phyloP scores from a whole-genome alignment of 2,888 invertebrate genomes.

The Automeris io region DNA sequence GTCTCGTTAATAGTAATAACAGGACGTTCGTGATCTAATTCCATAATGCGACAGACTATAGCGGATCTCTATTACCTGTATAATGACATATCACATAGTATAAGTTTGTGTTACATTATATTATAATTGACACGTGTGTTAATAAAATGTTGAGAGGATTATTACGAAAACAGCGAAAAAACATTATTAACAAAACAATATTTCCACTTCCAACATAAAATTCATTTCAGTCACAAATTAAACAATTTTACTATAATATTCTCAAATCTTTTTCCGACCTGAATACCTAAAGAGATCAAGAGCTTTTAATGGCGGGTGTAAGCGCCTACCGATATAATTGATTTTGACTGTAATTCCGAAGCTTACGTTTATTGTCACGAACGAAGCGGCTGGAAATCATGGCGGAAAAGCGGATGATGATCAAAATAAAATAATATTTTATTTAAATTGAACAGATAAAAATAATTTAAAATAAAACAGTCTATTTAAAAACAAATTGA shows the following conservation, averaged over 20 bases:
- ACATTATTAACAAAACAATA: no score
- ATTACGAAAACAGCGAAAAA: background rate
- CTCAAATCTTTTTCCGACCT: slow-evolving; percentile 20
- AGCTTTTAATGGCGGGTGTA: slow-evolving; percentile 31
- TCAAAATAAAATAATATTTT: slow-evolving; percentile 5
- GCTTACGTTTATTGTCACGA: slow-evolving; percentile 20
- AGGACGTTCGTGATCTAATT: no score
- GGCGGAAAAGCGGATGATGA: slow-evolving; percentile 8
- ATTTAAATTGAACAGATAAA: no score
- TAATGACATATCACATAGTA: no score
- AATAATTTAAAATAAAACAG: no score
- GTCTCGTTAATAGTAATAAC: no score
- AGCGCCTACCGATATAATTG: slow-evolving; percentile 29
- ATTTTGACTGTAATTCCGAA: slow-evolving; percentile 31
- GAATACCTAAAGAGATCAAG: slow-evolving; percentile 28
- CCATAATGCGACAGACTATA: no score
- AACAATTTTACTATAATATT: slow-evolving; percentile 19
- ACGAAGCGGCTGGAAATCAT: slow-evolving; percentile 18
- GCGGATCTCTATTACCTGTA: no score
- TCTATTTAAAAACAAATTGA: no score
- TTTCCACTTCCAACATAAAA: slow-evolving; percentile 5
- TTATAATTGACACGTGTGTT: no score
- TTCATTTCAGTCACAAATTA: slow-evolving; percentile 9
- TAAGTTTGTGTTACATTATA: no score
- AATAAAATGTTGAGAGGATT: no score